Base-by-base conservation (phyloP, 2,113 vertebrate species). In the Bos indicus region DNA sequence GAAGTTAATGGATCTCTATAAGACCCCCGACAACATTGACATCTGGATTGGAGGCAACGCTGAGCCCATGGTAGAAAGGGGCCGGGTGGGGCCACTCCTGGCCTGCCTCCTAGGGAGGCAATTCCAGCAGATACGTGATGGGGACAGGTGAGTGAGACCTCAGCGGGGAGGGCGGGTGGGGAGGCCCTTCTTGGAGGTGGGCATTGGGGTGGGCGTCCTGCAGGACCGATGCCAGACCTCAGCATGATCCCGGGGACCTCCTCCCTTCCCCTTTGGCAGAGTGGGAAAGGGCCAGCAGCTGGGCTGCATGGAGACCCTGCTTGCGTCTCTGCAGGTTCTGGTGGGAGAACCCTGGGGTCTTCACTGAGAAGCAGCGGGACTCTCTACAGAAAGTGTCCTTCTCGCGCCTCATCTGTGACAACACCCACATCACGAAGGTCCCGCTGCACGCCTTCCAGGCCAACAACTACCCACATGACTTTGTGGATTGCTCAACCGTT, bases 331-430 rank as follows among this genome's bases (percentile, higher is more conserved):
- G 46, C 94, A 97, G 99, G 97, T 99, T 99, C 98, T 99, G 99
- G 99, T 99, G 99, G 99, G 98, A 99, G 97, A 99, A 97, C 33
- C 97, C 99, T 2, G 99, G 98, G 0, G 98, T 99, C 88, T 99
- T 99, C 98, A 99, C 99, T 21, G 51, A 95, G 28, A 21, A 97
- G 48, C 99, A 99, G 97, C 98, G 95, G 96, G 96, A 67, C 7
- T 95, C 98, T 33, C 98, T 99, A 33, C 86, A 74, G 33, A 91
- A 85, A 21, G 95, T 98, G 46, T 99, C 99, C 40, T 97, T 99
- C 86, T 99, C 99, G 15, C 99, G 99, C 43, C 98, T 99, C 57
- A 99, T 99, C 95, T 99, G 99, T 93, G 99, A 99, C 98, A 99
- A 99, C 98, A 99, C 99, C 26, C 98, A 81, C 94, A 99, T 99